phyloP scores from a whole-genome alignment of 1,140 invertebrate genomes.

The Diabrotica virgifera region DNA sequence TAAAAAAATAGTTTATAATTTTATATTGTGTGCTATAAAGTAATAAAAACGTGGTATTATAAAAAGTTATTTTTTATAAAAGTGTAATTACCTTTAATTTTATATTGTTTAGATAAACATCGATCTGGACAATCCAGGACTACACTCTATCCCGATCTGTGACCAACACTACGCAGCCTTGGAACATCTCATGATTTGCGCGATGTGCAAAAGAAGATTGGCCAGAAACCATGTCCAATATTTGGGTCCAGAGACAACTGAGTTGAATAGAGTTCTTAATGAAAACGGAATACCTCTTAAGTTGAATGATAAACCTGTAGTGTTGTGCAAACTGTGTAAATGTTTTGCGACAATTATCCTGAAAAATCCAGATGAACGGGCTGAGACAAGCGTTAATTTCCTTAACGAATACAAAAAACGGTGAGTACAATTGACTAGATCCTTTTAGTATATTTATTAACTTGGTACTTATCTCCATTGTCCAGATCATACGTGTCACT shows the following conservation, averaged over 20 bases:
- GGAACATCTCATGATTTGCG: slow-evolving; percentile 69
- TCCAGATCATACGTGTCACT: no score
- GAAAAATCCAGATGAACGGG: slow-evolving; percentile 54
- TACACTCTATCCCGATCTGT: slow-evolving; percentile 63
- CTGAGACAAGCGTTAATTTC: slow-evolving; percentile 59
- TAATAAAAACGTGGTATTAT: no score
- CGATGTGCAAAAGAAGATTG: slow-evolving; percentile 68
- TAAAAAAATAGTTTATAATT: no score
- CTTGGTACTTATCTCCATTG: no score
- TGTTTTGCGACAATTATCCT: slow-evolving; percentile 70
- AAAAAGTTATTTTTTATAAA: no score
- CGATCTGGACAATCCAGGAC: slow-evolving; percentile 56
- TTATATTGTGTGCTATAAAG: no score
- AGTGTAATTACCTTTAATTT: no score
- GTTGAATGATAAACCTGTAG: slow-evolving; percentile 58
- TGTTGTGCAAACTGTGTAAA: slow-evolving; percentile 72
- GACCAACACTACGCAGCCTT: slow-evolving; percentile 61
- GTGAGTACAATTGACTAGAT: slow-evolving; percentile 28
- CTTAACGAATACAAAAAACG: slow-evolving; percentile 64
- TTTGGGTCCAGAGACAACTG: slow-evolving; percentile 57
- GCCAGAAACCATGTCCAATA: slow-evolving; percentile 70
- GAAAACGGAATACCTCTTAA: slow-evolving; percentile 65
- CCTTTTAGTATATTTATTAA: no score
- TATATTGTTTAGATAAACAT: slow-evolving; percentile 51
- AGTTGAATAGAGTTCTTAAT: slow-evolving; percentile 63